Percentiles rank a stretch among this genome's conserved stretches.
Conservation (phyloP, 2,797 vertebrate species). For the Anniella stebbinsi region DNA sequence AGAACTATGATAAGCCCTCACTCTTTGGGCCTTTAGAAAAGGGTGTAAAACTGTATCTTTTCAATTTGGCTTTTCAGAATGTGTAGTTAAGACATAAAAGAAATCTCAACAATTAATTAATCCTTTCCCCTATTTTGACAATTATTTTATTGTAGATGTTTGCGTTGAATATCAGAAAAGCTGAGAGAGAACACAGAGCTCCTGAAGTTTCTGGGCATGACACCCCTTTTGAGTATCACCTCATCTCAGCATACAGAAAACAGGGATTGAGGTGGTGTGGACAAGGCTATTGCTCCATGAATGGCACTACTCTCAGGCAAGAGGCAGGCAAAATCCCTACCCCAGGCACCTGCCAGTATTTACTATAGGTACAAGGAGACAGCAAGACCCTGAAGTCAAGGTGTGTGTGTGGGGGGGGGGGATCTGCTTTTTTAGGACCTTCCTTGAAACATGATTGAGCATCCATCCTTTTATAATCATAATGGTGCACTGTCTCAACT, state of each 20-base stretch:
- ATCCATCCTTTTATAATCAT: background rate
- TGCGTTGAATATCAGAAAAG: no score
- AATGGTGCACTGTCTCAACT: background rate
- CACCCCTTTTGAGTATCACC: background rate
- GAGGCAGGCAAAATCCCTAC: background rate
- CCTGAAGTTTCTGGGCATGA: background rate
- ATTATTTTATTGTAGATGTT: no score
- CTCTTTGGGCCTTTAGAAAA: no score
- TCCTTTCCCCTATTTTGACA: no score
- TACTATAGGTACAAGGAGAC: background rate
- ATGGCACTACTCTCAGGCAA: background rate
- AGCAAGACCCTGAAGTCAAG: background rate
- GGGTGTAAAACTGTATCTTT: no score
- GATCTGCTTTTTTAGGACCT: background rate
- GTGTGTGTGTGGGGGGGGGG: background rate
- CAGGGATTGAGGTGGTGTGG: background rate
- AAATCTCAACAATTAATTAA: no score
- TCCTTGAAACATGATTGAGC: background rate
- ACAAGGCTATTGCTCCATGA: background rate
- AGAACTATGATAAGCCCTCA: no score
- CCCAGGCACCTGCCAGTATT: background rate
- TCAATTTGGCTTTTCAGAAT: no score
- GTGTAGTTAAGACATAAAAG: no score
- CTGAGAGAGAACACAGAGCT: background rate
- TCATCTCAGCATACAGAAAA: background rate